Conservation (phyloP, 2,888 invertebrate genomes). For the Carcina quercana region DNA sequence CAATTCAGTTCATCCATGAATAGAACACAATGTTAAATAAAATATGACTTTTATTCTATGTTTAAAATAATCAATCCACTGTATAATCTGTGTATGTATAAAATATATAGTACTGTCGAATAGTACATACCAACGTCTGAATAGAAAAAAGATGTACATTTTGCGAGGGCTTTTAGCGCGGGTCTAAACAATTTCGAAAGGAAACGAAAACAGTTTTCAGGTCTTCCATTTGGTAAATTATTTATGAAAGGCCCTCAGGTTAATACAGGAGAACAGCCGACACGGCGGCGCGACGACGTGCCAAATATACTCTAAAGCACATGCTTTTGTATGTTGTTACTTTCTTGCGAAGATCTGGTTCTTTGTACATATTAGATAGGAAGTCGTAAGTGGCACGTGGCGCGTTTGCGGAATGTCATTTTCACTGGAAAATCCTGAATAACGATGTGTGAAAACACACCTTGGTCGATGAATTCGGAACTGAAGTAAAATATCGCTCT, state of each 20-base stretch:
- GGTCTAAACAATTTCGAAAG: constrained; percentile 43
- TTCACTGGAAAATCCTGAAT: constrained; percentile 43
- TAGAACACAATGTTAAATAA: too few relatives aligned
- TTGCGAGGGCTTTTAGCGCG: constrained; percentile 34
- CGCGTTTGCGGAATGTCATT: constrained; percentile 45
- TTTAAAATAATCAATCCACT: too few relatives aligned
- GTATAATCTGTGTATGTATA: too few relatives aligned
- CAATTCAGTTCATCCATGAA: too few relatives aligned
- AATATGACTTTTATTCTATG: too few relatives aligned
- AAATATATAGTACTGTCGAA: too few relatives aligned
- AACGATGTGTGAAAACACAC: constrained; percentile 42
- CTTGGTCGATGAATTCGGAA: constrained; percentile 7
- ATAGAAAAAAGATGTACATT: constrained; percentile 10
- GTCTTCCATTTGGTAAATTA: constrained; percentile 53
- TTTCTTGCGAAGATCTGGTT: constrained; percentile 46
- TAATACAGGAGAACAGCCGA: constrained; percentile 46
- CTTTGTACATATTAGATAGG: constrained; percentile 61
- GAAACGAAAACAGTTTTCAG: constrained; percentile 34
- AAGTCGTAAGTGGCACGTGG: constrained; percentile 47
- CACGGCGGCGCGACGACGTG: constrained; percentile 28
- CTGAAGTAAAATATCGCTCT: too few relatives aligned
- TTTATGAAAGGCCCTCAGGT: constrained; percentile 51
- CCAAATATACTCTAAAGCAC: constrained; percentile 45
- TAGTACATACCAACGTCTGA: too few relatives aligned
- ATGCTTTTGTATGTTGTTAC: constrained; percentile 43